Conservation (phyloP, 2,797 vertebrate species). For the Acipenser oxyrinchus region DNA sequence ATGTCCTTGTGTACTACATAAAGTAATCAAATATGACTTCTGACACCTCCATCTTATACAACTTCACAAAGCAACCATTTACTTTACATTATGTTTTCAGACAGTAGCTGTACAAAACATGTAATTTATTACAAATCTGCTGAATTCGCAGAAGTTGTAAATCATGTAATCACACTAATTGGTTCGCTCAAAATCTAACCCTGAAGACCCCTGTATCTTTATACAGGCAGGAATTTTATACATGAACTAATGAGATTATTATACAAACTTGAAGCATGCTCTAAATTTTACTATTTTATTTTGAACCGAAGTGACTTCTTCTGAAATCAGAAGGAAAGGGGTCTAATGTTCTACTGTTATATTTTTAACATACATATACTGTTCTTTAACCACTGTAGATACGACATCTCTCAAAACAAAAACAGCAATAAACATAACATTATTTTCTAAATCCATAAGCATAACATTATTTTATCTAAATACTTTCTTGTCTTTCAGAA, state of each 20-base stretch:
- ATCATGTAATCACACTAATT: slow-evolving; percentile 68
- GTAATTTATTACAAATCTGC: slow-evolving; percentile 47
- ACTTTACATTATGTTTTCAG: slow-evolving; percentile 29
- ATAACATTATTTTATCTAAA: too few relatives aligned
- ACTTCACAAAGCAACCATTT: slow-evolving; percentile 33
- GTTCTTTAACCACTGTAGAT: slow-evolving; percentile 51
- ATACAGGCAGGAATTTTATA: slow-evolving; percentile 66
- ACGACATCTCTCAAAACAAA: slow-evolving; percentile 24
- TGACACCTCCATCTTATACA: background rate
- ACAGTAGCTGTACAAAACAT: slow-evolving; percentile 26
- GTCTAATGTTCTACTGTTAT: slow-evolving; percentile 34
- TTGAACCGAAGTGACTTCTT: slow-evolving; percentile 59
- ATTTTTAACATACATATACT: slow-evolving; percentile 55
- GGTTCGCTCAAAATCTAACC: slow-evolving; percentile 61
- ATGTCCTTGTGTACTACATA: background rate
- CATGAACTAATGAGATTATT: slow-evolving; percentile 67
- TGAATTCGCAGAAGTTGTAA: slow-evolving; percentile 54
- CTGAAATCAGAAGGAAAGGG: slow-evolving; percentile 57
- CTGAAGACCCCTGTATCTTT: slow-evolving; percentile 61
- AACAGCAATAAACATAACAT: slow-evolving; percentile 18
- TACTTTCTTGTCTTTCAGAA: too few relatives aligned
- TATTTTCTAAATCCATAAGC: slow-evolving; percentile 8
- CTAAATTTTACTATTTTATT: slow-evolving; percentile 67
- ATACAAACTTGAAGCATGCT: slow-evolving; percentile 52
- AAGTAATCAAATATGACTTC: background rate